Percentiles rank a stretch among this genome's conserved stretches.
These are phyloP conservation scores for Petrolisthes manimaculis DNA, from an alignment of 2,888 invertebrate species.

Conservation along the genomic window DNA sequence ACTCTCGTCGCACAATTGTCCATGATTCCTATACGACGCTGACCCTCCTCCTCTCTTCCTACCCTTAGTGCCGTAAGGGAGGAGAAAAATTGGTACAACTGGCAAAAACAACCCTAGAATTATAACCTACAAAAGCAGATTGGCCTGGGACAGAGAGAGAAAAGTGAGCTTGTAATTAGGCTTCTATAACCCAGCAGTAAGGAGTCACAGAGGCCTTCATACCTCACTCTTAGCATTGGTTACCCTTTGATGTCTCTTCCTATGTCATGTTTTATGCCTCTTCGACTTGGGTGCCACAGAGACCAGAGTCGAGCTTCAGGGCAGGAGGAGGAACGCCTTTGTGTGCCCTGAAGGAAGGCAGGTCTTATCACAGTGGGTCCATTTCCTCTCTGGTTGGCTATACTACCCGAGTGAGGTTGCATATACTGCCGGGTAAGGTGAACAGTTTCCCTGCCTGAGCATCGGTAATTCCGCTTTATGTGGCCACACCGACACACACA, in stretches of 20 bases:
- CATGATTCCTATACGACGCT: background rate
- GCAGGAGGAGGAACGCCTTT: background rate
- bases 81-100: slow-evolving; percentile 6
- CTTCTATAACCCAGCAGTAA: background rate
- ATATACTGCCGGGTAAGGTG: background rate
- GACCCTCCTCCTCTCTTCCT: background rate
- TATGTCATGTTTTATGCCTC: background rate
- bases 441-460: slow-evolving; percentile 8
- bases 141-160: slow-evolving; percentile 12
- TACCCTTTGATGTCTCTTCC: background rate
- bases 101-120: slow-evolving; percentile 3
- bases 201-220: background rate
- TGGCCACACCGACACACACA: background rate
- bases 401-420: background rate
- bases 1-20: background rate
- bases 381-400: background rate
- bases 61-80: background rate
- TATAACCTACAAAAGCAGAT: slow-evolving; percentile 18
- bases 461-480: slow-evolving; percentile 8
- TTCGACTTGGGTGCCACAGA: background rate
- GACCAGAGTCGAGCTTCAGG: background rate
- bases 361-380: background rate
- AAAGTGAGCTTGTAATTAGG: slow-evolving; percentile 18
- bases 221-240: background rate
- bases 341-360: background rate